Evolutionary conservation across 2,113 vertebrate species (phyloP).

Genomic region (Nycticryphes semicollaris): DNA sequence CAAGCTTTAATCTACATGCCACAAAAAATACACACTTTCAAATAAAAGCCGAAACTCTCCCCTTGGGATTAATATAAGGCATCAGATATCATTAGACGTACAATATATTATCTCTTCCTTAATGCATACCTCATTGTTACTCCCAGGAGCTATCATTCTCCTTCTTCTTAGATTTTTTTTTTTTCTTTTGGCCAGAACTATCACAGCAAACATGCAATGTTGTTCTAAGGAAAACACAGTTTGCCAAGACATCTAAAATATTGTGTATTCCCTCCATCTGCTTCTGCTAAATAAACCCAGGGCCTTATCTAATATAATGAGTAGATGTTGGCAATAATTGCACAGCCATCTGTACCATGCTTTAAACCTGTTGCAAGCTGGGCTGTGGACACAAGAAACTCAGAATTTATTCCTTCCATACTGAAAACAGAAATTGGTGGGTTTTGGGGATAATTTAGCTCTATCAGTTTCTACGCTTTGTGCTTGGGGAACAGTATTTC

Average conservation of each 20-base stretch:
- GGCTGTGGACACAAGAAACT: not conserved
- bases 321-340: constrained; percentile 63
- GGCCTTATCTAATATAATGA: constrained; percentile 65
- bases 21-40: not conserved
- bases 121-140: not conserved
- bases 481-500: not conserved
- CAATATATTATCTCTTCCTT: not conserved
- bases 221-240: constrained; percentile 58
- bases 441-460: not conserved
- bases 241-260: constrained; percentile 68
- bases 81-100: not conserved
- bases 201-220: constrained; percentile 37
- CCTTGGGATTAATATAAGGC: not conserved
- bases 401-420: constrained; percentile 17
- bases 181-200: constrained; percentile 22
- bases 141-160: not conserved
- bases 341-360: constrained; percentile 28
- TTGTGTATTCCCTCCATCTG: constrained; percentile 69
- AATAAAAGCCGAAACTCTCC: not conserved
- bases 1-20: not conserved
- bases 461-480: not conserved
- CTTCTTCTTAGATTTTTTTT: not conserved
- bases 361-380: constrained; percentile 59
- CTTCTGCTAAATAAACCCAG: constrained; percentile 65
- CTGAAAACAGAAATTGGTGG: not conserved